Percentiles rank a stretch among this genome's conserved stretches.
Evolutionary conservation across 1,140 invertebrate genomes (phyloP).

Genomic region (Leptinotarsa defecta): DNA sequence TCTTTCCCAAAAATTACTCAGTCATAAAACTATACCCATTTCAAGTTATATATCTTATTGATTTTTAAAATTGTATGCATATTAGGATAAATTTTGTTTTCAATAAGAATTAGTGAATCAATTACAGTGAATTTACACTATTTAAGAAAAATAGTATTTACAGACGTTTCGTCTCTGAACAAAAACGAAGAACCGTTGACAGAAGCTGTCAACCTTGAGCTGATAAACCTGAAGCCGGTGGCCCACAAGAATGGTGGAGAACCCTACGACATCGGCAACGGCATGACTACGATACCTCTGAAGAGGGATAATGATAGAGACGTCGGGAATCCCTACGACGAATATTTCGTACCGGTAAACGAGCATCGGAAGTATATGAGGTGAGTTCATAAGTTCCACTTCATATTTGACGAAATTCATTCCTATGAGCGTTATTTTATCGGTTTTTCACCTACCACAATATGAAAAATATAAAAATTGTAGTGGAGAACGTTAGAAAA

Average conservation of each 20-base stretch:
- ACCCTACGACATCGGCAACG: conserved; percentile 54
- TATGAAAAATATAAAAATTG: too few relatives aligned
- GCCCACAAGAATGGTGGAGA: conserved; percentile 55
- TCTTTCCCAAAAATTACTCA: too few relatives aligned
- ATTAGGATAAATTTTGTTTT: too few relatives aligned
- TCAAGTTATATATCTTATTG: too few relatives aligned
- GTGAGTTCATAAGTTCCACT: conserved; percentile 58
- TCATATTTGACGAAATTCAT: too few relatives aligned
- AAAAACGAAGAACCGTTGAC: conserved; percentile 47
- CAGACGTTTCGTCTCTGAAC: conserved; percentile 14
- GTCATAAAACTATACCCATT: too few relatives aligned
- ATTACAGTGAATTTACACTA: too few relatives aligned
- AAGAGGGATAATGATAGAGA: conserved; percentile 76
- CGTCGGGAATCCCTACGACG: conserved; percentile 75
- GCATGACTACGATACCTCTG: conserved; percentile 55
- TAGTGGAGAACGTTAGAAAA: too few relatives aligned
- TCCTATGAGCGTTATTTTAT: too few relatives aligned
- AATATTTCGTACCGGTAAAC: conserved; percentile 83
- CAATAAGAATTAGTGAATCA: too few relatives aligned
- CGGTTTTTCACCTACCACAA: too few relatives aligned
- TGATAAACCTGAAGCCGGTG: conserved; percentile 73
- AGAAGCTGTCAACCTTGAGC: conserved; percentile 79
- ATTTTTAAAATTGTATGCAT: too few relatives aligned
- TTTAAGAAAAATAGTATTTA: not conserved
- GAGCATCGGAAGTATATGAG: conserved; percentile 83